Percentiles rank a stretch among this genome's conserved stretches.
These are phyloP conservation scores for Drymonia ruficornis DNA, from an alignment of 2,888 invertebrate species.

Conservation along the genomic window DNA sequence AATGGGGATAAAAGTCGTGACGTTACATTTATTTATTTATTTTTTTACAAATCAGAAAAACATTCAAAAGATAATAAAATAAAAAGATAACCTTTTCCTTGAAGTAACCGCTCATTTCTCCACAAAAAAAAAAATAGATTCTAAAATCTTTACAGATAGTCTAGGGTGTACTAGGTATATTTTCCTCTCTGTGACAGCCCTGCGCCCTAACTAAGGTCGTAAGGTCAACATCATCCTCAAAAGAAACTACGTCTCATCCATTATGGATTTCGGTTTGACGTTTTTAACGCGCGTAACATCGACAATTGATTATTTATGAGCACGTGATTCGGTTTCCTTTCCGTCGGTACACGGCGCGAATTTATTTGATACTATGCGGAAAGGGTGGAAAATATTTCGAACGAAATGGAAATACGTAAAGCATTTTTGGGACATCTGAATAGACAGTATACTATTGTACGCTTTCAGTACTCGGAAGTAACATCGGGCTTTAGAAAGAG, in stretches of 20 bases:
- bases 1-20: too few species aligned
- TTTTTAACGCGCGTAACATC: slow-evolving; percentile 40
- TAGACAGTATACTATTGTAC: too few species aligned
- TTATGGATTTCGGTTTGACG: slow-evolving; percentile 39
- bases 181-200: background rate
- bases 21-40: too few species aligned
- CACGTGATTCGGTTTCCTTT: slow-evolving; percentile 24
- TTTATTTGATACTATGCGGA: slow-evolving; percentile 20
- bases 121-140: too few species aligned
- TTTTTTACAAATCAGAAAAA: too few species aligned
- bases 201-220: background rate
- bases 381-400: slow-evolving; percentile 28
- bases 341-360: slow-evolving; percentile 21
- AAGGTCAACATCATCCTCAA: background rate
- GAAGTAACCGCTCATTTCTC: too few species aligned
- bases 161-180: too few species aligned
- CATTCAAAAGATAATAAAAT: too few species aligned
- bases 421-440: background rate
- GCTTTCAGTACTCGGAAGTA: too few species aligned
- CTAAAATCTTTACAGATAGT: background rate
- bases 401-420: background rate
- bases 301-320: slow-evolving; percentile 53
- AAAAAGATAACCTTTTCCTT: too few species aligned
- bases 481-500: too few species aligned
- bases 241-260: slow-evolving; percentile 30